Base-by-base conservation (phyloP, 1,140 invertebrate species). In the Drosophila cardini region DNA sequence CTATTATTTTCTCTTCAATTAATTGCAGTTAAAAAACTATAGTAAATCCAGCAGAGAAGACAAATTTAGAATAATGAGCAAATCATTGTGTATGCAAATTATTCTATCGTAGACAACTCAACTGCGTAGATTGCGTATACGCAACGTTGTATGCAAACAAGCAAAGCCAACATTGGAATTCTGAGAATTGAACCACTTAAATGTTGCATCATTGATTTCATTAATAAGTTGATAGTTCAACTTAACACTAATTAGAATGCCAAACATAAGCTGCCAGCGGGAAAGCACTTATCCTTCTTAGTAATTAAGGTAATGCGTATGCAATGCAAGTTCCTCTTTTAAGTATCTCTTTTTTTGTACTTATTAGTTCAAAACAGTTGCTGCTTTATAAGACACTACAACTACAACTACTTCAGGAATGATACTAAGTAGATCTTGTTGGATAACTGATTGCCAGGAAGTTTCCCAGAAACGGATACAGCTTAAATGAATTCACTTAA, bases 401-500 rank as follows among this genome's bases (percentile, higher is more conserved):
- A 38, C 36, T 11, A 38, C 2, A 36, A 36, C 21, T 26, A 26
- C 21, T 4, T 26, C 32, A 18, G 21, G 8, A 56, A 56, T 15
- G 10, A 46, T 18, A 10, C 45, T 5, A 4, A 4, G 43, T 16
- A 10, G n/a, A 48, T n/a, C 18, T n/a, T 48, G 18, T 15, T 6
- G n/a, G 3, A 6, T 32, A 8, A n/a, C 8, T 26, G 21, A 26
- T 45, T 69, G 4, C 13, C 5, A 11, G 5, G 1, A n/a, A 38
- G 21, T 7, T 50, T 43, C 0, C 9, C 21, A 50, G 18, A 1
- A 61, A 32, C 55, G 56, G 18, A 69, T 46, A 56, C 64, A 55
- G 46, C 40, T 46, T 16, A 56, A 74, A 69, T 61, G 48, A 70
- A 70, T 63, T 74, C 26, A 57, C 26, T 71, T 63, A 40, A 63